Conservation (phyloP, 53 echinoderm and acorn worm species). For the Paracentrotus lividus region DNA sequence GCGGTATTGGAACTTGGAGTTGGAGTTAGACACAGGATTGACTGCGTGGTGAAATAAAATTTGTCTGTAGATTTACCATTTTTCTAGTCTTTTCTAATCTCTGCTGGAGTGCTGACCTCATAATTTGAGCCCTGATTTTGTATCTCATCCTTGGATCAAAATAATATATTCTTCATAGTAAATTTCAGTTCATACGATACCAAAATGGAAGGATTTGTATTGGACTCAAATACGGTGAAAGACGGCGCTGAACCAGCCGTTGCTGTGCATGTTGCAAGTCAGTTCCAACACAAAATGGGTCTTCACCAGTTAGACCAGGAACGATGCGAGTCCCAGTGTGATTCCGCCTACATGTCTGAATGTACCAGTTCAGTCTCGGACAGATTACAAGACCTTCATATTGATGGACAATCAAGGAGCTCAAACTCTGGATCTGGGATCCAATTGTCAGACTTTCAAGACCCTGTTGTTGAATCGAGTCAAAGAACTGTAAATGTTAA, state of each 20-base stretch:
- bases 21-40: no score
- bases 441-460: background rate
- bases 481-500: slow-evolving; percentile 54
- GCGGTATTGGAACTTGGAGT: background rate
- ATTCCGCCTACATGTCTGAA: slow-evolving; percentile 43
- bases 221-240: slow-evolving; percentile 60
- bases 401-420: background rate
- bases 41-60: no score
- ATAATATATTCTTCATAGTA: background rate
- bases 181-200: background rate
- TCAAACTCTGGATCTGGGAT: background rate
- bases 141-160: background rate
- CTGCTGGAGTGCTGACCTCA: no score
- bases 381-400: slow-evolving; percentile 48
- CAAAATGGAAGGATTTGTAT: slow-evolving; percentile 51
- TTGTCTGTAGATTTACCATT: no score
- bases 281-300: slow-evolving; percentile 21
- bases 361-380: slow-evolving; percentile 51
- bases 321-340: slow-evolving; percentile 43
- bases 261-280: slow-evolving; percentile 21
- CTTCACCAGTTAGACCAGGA: background rate
- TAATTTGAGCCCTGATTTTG: background rate
- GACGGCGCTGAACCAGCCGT: slow-evolving; percentile 50
- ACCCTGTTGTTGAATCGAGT: slow-evolving; percentile 32
- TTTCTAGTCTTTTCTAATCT: no score